These are phyloP conservation scores for Chaenocephalus aceratus DNA, from an alignment of 2,113 vertebrate species.

Conservation along the genomic window DNA sequence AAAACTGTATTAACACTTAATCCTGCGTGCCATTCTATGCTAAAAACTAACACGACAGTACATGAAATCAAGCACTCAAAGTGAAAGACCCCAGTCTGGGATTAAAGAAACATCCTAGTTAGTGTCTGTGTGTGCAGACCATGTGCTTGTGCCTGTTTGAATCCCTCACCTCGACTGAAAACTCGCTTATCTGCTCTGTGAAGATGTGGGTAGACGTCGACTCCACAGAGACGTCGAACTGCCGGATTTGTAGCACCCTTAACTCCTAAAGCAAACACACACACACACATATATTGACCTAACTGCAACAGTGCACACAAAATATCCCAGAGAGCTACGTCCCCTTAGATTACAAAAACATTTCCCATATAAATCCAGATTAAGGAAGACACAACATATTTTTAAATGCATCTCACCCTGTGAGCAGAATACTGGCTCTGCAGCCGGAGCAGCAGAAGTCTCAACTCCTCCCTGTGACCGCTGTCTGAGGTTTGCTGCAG, in stretches of 20 bases:
- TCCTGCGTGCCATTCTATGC: neutral
- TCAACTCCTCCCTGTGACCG: constrained; percentile 87
- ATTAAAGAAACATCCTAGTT: neutral
- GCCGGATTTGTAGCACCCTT: constrained; percentile 72
- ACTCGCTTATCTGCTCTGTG: constrained; percentile 75
- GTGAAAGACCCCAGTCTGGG: neutral
- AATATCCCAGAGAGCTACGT: neutral
- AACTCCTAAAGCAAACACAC: constrained; percentile 77
- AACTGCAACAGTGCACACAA: neutral
- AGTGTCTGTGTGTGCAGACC: neutral
- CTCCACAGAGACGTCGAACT: constrained; percentile 64
- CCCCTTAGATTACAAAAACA: neutral
- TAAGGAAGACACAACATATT: neutral
- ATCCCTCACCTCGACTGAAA: constrained; percentile 52
- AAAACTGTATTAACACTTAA: neutral
- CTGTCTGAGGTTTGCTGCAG: constrained; percentile 88
- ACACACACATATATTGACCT: neutral
- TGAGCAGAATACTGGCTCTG: constrained; percentile 88
- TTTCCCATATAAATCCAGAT: neutral
- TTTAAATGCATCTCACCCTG: constrained; percentile 74
- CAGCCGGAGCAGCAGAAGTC: constrained; percentile 87
- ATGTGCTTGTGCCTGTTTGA: neutral
- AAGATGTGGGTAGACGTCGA: constrained; percentile 73
- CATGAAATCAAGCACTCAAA: neutral
- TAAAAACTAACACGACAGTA: neutral